A percentile compares a stretch with the other conserved stretches of the same genome.
Conservation (phyloP, 2,113 vertebrate species). For the Centropristis striata region DNA sequence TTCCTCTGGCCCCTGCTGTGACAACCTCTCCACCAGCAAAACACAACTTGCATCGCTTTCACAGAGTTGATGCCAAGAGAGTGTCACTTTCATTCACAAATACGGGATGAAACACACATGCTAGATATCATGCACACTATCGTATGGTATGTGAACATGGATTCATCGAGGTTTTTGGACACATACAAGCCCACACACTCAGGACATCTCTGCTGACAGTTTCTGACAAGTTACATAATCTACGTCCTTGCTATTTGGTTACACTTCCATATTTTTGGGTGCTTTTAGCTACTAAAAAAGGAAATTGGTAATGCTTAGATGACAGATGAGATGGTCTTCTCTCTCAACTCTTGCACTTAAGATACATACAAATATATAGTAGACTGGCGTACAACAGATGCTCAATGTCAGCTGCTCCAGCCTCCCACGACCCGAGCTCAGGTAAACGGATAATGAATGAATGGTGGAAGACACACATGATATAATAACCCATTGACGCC, state of each 20-base stretch:
- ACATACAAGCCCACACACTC: background rate
- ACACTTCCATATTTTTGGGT: constrained; percentile 2
- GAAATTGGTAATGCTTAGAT: background rate
- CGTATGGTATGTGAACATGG: background rate
- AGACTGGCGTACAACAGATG: too few species aligned
- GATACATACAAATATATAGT: background rate
- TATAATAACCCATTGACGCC: too few species aligned
- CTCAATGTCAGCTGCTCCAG: too few species aligned
- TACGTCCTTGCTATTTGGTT: constrained; percentile 34
- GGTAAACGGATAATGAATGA: too few species aligned
- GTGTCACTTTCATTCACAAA: constrained; percentile 55
- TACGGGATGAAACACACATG: constrained; percentile 1
- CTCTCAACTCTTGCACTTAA: background rate
- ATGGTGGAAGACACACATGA: background rate
- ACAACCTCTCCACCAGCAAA: constrained; percentile 64
- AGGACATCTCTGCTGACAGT: constrained; percentile 26
- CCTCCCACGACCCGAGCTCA: too few species aligned
- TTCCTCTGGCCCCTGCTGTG: constrained; percentile 71
- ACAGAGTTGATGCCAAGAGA: constrained; percentile 8
- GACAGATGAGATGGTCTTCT: background rate
- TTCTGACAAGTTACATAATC: constrained; percentile 30
- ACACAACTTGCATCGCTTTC: constrained; percentile 29
- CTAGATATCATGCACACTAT: background rate
- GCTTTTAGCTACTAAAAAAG: constrained; percentile 1
- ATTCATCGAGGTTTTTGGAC: background rate